These are phyloP conservation scores for Phenacoccus solenopsis DNA, from an alignment of 1,140 invertebrate species.

Conservation along the genomic window DNA sequence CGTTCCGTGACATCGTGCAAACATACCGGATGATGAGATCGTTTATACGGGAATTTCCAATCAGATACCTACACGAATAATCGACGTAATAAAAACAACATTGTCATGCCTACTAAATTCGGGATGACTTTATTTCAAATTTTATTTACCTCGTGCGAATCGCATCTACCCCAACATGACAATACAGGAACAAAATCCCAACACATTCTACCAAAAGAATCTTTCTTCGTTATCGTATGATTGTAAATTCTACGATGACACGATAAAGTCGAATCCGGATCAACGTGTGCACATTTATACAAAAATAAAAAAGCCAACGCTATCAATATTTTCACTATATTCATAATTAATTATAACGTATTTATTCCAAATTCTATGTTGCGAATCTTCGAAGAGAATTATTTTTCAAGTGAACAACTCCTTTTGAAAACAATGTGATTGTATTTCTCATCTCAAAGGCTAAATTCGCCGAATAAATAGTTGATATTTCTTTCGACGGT, in stretches of 20 bases:
- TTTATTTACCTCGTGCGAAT: constrained; percentile 63
- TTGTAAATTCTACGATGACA: constrained; percentile 39
- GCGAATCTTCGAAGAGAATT: too few species aligned
- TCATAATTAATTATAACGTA: not conserved
- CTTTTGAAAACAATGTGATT: too few species aligned
- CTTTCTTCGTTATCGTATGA: constrained; percentile 41
- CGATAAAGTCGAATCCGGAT: constrained; percentile 31
- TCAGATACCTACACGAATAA: constrained; percentile 50
- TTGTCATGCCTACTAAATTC: too few species aligned
- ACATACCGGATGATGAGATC: constrained; percentile 69
- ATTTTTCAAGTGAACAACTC: too few species aligned
- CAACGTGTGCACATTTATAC: constrained; percentile 8
- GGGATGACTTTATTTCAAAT: too few species aligned
- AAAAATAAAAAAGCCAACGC: not conserved
- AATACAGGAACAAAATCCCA: constrained; percentile 57
- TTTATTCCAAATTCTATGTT: not conserved
- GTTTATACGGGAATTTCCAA: constrained; percentile 74
- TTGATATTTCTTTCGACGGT: too few species aligned
- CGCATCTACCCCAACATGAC: constrained; percentile 70
- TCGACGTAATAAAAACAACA: not conserved
- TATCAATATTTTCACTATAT: not conserved
- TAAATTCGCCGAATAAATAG: too few species aligned
- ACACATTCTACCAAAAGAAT: constrained; percentile 48
- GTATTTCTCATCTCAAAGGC: too few species aligned
- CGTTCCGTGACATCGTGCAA: constrained; percentile 50